Conservation (phyloP, 2,797 vertebrate species). For the Muscicapa comitata region DNA sequence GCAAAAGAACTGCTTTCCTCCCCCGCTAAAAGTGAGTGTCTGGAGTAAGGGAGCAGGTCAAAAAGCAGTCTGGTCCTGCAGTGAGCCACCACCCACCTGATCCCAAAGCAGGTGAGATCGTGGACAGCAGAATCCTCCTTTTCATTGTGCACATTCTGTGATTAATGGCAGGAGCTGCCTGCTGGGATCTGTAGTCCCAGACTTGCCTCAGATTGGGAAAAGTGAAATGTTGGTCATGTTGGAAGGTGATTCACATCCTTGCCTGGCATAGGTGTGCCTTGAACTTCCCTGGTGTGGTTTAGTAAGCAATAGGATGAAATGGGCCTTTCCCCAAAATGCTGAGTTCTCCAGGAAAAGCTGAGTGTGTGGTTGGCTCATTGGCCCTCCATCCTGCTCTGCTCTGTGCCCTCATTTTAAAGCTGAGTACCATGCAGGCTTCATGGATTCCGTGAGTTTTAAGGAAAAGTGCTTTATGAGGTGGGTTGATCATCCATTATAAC, state of each 20-base stretch:
- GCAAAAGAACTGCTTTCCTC: background rate
- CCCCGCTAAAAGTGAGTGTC: background rate
- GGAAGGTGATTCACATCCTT: background rate
- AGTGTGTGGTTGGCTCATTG: rapidly evolving
- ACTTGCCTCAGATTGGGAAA: background rate
- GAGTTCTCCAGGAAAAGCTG: background rate
- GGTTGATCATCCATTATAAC: background rate
- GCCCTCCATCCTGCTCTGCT: background rate
- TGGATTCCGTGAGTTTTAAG: background rate
- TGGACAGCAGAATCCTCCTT: background rate
- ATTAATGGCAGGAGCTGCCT: background rate
- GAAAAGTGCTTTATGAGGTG: background rate
- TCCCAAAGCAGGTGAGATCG: background rate
- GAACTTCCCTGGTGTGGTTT: background rate
- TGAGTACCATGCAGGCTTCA: rapidly evolving
- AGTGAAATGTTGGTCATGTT: background rate
- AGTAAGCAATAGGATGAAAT: background rate
- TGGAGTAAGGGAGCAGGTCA: background rate
- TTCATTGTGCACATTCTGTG: background rate
- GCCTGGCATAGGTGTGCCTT: background rate
- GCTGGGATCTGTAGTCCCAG: background rate
- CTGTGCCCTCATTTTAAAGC: background rate
- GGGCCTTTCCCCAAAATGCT: background rate
- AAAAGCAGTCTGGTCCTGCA: background rate
- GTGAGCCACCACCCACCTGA: background rate